These are phyloP conservation scores for Chauna torquata DNA, from an alignment of 2,113 vertebrate genomes.

Conservation along the genomic window DNA sequence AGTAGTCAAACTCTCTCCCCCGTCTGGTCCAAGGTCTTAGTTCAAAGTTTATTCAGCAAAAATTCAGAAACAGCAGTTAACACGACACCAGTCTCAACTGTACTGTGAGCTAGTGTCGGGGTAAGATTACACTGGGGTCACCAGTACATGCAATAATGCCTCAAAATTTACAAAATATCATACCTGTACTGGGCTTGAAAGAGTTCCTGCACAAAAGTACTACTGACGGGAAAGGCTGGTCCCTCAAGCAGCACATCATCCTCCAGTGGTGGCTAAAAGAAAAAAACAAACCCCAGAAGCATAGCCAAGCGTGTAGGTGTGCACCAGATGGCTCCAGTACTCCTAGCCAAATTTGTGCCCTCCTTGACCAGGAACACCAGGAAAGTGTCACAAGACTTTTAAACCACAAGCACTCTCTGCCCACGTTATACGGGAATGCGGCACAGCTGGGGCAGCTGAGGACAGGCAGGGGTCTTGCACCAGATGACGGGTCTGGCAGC, in stretches of 20 bases:
- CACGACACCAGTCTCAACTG: background rate
- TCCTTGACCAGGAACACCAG: background rate
- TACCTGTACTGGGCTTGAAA: constrained; percentile 99
- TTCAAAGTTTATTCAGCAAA: background rate
- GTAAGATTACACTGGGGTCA: background rate
- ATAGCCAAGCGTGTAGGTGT: rapidly evolving
- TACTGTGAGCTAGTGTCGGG: background rate
- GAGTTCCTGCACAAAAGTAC: constrained; percentile 96
- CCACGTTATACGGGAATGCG: background rate
- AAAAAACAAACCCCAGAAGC: background rate
- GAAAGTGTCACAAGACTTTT: background rate
- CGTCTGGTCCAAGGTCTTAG: background rate
- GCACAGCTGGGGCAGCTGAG: background rate
- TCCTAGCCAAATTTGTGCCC: rapidly evolving
- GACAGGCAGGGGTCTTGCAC: background rate
- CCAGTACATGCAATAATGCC: background rate
- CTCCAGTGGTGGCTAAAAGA: constrained; percentile 87
- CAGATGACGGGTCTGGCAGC: rapidly evolving
- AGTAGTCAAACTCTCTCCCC: background rate
- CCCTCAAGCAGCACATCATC: constrained; percentile 87
- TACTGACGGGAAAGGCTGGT: constrained; percentile 88
- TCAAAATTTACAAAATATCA: background rate
- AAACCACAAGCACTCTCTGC: background rate
- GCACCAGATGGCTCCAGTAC: background rate
- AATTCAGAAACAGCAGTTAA: background rate